Percentiles rank a stretch among this genome's conserved stretches.
Evolutionary conservation across 2,113 vertebrate genomes (phyloP).

Genomic region (Hipposideros armiger): DNA sequence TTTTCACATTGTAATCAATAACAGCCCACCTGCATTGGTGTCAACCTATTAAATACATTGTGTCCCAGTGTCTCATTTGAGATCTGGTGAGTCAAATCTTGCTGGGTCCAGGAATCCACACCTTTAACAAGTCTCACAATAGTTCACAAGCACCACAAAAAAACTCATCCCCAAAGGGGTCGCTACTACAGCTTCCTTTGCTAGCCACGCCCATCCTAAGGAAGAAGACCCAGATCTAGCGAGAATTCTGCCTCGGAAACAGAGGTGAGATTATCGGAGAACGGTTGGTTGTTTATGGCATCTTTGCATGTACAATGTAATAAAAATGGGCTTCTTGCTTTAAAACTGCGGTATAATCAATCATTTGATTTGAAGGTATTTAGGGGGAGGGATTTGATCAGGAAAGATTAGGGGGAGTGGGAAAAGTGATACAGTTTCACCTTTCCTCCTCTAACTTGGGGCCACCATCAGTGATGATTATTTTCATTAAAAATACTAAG

Average conservation of each 20-base stretch:
- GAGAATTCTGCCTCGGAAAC: not conserved
- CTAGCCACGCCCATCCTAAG: not conserved
- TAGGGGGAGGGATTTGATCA: no score
- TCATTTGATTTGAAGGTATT: not conserved
- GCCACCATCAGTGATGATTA: not conserved
- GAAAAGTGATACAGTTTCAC: not conserved
- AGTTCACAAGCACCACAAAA: not conserved
- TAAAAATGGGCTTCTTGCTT: not conserved
- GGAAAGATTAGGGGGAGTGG: not conserved
- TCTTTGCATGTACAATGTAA: slow-evolving; percentile 2
- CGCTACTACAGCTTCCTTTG: not conserved
- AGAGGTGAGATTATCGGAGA: not conserved
- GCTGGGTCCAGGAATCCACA: not conserved
- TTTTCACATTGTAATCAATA: not conserved
- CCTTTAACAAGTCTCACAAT: not conserved
- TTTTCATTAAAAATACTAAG: not conserved
- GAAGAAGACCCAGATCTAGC: not conserved
- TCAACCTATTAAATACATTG: not conserved
- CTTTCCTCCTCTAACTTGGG: not conserved
- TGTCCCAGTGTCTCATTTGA: not conserved
- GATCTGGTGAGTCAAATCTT: not conserved
- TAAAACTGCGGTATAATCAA: not conserved
- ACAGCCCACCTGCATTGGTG: not conserved
- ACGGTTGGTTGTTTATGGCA: not conserved
- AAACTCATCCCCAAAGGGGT: not conserved